Conservation (phyloP, 2,113 vertebrate species). For the Cyanistes caeruleus region DNA sequence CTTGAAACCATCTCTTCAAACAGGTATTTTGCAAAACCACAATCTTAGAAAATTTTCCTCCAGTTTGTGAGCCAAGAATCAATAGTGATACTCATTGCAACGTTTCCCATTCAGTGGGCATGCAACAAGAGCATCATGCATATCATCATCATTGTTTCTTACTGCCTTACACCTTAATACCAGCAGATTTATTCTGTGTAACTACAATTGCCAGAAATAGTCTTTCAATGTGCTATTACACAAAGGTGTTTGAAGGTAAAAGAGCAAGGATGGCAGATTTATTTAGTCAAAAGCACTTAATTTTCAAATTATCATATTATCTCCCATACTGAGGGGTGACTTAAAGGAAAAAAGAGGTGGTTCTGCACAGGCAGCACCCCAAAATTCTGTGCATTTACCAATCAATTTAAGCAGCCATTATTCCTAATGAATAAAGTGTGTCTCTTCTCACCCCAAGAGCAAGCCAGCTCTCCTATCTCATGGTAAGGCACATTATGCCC, state of each 20-base stretch:
- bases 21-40: background rate
- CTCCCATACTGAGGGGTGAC: background rate
- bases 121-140: background rate
- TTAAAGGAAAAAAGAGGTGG: background rate
- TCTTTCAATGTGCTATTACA: background rate
- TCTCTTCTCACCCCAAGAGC: background rate
- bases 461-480: background rate
- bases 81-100: background rate
- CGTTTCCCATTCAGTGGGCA: rapidly evolving
- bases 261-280: background rate
- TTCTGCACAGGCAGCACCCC: background rate
- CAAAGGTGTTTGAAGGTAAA: background rate
- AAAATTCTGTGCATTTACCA: background rate
- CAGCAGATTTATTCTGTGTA: background rate
- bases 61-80: background rate
- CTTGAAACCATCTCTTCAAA: background rate
- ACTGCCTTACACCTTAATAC: background rate
- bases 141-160: background rate
- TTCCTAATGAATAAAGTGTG: background rate
- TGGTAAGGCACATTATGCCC: background rate
- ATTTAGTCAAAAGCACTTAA: background rate
- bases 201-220: background rate
- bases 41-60: background rate
- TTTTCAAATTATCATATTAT: background rate
- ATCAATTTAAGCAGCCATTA: background rate